Percentiles rank a stretch among this genome's conserved stretches.
These are phyloP conservation scores for Microplitis demolitor DNA, from an alignment of 1,140 invertebrate species.

Conservation along the genomic window DNA sequence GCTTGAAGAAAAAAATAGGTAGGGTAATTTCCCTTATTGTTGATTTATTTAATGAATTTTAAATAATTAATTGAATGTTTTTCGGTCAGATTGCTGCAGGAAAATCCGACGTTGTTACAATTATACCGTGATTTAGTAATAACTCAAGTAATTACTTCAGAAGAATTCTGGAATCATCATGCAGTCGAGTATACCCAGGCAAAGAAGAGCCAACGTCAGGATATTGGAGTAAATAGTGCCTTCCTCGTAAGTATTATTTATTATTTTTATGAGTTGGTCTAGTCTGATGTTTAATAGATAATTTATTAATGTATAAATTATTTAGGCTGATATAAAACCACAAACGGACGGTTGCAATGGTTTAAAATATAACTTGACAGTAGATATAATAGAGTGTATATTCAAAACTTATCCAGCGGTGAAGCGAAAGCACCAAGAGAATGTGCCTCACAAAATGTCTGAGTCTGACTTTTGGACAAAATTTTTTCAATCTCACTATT, in stretches of 20 bases:
- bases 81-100: constrained; percentile 71
- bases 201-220: constrained; percentile 74
- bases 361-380: constrained; percentile 95
- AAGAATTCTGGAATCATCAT: constrained; percentile 95
- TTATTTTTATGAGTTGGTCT: neutral
- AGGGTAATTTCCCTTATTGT: constrained; percentile 7
- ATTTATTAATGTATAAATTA: constrained; percentile 9
- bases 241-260: constrained; percentile 47
- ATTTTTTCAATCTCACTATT: constrained; percentile 99
- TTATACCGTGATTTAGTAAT: constrained; percentile 93
- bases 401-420: constrained; percentile 99
- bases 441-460: constrained; percentile 93
- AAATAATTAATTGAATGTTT: constrained; percentile 3
- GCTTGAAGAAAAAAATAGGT: constrained; percentile 84
- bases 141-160: constrained; percentile 88
- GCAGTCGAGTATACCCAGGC: constrained; percentile 77
- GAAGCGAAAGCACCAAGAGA: constrained; percentile 94
- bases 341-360: constrained; percentile 97
- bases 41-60: neutral
- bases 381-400: constrained; percentile 96
- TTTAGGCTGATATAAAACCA: constrained; percentile 92
- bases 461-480: constrained; percentile 99
- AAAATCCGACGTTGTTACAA: constrained; percentile 82
- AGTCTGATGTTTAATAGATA: neutral
- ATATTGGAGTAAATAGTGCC: constrained; percentile 73